These are phyloP conservation scores for Lithodes maja DNA, from an alignment of 2,888 invertebrate species.

Conservation along the genomic window DNA sequence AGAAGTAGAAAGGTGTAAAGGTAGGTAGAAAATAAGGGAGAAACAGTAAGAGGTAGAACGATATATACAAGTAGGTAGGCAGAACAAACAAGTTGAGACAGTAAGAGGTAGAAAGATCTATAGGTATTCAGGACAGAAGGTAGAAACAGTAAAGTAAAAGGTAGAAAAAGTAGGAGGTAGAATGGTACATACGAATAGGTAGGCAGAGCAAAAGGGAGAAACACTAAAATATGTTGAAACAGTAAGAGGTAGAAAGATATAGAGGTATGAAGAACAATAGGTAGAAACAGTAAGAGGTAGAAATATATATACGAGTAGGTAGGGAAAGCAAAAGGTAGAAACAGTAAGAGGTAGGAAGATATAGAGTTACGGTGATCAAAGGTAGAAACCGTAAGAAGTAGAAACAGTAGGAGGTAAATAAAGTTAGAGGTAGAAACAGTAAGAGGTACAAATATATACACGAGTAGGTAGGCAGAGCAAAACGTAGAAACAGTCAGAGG, in stretches of 20 bases:
- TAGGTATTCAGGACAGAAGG: background rate
- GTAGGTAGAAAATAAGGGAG: too few species aligned
- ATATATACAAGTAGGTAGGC: too few species aligned
- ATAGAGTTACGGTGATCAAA: background rate
- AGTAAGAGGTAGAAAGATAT: background rate
- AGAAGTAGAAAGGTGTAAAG: too few species aligned
- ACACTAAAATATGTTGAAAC: background rate
- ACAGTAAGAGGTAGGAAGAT: background rate
- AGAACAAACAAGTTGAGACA: too few species aligned
- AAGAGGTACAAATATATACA: background rate
- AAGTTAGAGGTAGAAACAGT: background rate
- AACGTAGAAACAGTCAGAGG: too few species aligned
- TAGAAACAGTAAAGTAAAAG: background rate
- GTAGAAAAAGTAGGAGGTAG: background rate
- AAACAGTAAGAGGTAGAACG: too few species aligned
- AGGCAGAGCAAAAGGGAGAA: background rate
- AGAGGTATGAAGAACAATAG: background rate
- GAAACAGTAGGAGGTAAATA: background rate
- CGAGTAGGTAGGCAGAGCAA: too few species aligned
- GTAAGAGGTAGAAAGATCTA: background rate
- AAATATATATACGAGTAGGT: background rate
- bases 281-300: background rate
- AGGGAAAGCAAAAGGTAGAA: background rate
- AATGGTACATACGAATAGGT: background rate
- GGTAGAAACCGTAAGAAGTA: background rate